These are phyloP conservation scores for Coboldia fuscipes DNA, from an alignment of 1,140 invertebrate genomes.

Conservation along the genomic window DNA sequence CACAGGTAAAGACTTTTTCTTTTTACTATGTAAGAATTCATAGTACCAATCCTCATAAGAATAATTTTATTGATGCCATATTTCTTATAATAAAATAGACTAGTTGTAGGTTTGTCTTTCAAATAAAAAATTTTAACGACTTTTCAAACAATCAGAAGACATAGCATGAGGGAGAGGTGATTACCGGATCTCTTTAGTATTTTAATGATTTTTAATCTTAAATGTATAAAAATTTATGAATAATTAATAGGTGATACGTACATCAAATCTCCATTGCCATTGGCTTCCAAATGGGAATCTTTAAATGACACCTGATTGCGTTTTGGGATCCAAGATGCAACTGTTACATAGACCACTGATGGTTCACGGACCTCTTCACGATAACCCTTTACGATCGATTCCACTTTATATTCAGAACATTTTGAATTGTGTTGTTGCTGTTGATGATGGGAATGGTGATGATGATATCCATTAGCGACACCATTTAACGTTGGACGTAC, in stretches of 20 bases:
- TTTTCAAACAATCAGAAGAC: too few species aligned
- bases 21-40: too few species aligned
- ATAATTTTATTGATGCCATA: too few species aligned
- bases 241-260: not conserved
- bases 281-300: not conserved
- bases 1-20: too few species aligned
- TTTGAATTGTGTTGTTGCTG: not conserved
- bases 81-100: too few species aligned
- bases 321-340: conserved; percentile 35
- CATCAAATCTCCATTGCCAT: not conserved
- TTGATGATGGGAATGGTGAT: too few species aligned
- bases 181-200: too few species aligned
- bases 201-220: not conserved
- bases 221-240: not conserved
- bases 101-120: too few species aligned
- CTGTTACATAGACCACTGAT: conserved; percentile 28
- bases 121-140: too few species aligned
- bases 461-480: not conserved
- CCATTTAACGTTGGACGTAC: not conserved
- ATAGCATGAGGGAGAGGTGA: too few species aligned
- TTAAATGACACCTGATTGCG: conserved; percentile 21
- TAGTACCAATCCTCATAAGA: too few species aligned
- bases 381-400: conserved; percentile 4
- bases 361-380: conserved; percentile 17
- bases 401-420: too few species aligned